Conservation (phyloP, 1,140 invertebrate genomes). For the Zaprionus tsacasi region DNA sequence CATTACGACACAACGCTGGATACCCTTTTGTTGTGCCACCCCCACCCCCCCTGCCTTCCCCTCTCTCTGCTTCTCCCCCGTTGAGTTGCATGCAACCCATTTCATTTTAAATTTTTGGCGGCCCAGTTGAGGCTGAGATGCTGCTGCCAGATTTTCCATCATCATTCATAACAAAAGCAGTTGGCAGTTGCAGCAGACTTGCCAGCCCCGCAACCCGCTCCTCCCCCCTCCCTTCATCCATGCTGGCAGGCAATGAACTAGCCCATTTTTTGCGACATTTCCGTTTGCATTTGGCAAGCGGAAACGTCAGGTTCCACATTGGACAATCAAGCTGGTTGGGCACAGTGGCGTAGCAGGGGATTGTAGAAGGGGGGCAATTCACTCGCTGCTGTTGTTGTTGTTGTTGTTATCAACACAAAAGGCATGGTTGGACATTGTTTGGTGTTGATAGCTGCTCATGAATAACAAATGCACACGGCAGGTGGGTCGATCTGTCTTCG, state of each 20-base stretch:
- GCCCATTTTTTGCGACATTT: conserved; percentile 64
- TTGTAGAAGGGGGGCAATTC: neutral
- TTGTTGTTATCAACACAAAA: conserved; percentile 60
- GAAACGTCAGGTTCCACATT: conserved; percentile 77
- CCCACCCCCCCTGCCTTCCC: neutral
- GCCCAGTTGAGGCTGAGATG: conserved; percentile 55
- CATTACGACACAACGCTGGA: conserved; percentile 37
- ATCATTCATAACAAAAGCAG: conserved; percentile 82
- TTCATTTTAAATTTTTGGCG: conserved; percentile 54
- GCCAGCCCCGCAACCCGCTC: neutral
- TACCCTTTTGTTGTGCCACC: conserved; percentile 43
- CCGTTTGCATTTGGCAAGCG: conserved; percentile 80
- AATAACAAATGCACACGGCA: conserved; percentile 78
- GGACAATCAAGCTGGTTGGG: conserved; percentile 66
- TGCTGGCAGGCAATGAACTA: conserved; percentile 31
- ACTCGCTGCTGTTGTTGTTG: conserved; percentile 34
- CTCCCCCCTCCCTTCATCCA: neutral
- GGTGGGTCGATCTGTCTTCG: conserved; percentile 53
- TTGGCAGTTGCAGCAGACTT: conserved; percentile 73
- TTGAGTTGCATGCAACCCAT: conserved; percentile 20
- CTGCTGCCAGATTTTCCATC: conserved; percentile 79
- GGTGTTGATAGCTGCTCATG: conserved; percentile 79
- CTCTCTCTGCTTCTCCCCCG: conserved; percentile 18
- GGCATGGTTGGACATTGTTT: conserved; percentile 63
- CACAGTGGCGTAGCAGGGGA: neutral